These are phyloP conservation scores for Dysmachus trigonus DNA, from an alignment of 2,888 invertebrate species.

Conservation along the genomic window DNA sequence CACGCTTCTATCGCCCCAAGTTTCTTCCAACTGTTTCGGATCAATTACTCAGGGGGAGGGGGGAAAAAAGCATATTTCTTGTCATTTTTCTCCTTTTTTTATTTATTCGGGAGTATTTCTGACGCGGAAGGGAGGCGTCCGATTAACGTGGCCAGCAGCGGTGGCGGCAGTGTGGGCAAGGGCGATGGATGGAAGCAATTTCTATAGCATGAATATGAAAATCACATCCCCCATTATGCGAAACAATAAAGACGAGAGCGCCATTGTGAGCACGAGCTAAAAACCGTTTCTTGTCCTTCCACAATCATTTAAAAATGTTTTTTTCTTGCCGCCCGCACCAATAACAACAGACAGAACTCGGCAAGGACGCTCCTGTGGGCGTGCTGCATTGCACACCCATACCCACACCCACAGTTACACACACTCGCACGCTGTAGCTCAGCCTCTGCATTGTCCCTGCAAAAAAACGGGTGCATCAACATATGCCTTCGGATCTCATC, in stretches of 20 bases:
- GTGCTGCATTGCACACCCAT: not conserved
- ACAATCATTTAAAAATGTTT: conserved; percentile 40
- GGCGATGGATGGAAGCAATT: conserved; percentile 24
- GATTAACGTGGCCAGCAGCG: not conserved
- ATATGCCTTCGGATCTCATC: conserved; percentile 18
- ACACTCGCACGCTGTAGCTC: not conserved
- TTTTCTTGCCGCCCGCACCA: not conserved
- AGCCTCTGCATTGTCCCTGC: not conserved
- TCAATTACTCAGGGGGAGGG: not conserved
- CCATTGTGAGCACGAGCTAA: conserved; percentile 44
- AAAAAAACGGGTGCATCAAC: conserved; percentile 34
- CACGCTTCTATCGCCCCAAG: not conserved
- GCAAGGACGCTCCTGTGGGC: conserved; percentile 9
- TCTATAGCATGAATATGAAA: conserved; percentile 46
- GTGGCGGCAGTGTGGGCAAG: not conserved
- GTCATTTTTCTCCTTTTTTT: not conserved
- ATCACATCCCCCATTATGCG: conserved; percentile 48
- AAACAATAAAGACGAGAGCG: conserved; percentile 48
- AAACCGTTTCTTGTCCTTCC: conserved; percentile 36
- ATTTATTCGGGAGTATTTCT: not conserved
- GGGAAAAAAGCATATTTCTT: not conserved
- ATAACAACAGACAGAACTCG: conserved; percentile 34
- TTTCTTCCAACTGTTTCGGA: conserved; percentile 20
- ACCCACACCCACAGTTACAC: no score
- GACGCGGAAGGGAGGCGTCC: not conserved